Base-by-base conservation (phyloP, 2,888 invertebrate genomes). In the Parnassius smintheus region DNA sequence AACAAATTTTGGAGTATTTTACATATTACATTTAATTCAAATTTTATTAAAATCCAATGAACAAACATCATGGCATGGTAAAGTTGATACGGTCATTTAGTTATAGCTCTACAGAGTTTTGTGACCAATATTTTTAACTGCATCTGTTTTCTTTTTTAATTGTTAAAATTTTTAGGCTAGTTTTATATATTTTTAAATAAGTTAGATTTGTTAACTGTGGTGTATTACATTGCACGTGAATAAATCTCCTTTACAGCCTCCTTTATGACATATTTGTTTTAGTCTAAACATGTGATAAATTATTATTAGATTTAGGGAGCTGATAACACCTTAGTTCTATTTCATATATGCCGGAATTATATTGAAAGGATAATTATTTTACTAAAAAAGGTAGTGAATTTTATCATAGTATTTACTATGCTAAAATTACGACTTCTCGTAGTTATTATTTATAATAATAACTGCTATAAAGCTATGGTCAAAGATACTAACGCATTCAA, bases 151-250 rank as follows among this genome's bases (percentile, higher is more conserved):
- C 82, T 77, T 76, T 82, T 86, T 25, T 86, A 86, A 88, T 88
- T 90, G 91, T 91, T 91, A 91, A 91, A 91, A 91, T 88, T 86
- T 91, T 91, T 91, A 91, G 91, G 91, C 90, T 91, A 91, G 88
- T 84, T 89, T 25, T 91, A 88, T 89, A 88, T 89, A 88, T 86
- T 91, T 62, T 86, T 78, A 77, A 76, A 85, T 91, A 91, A 91
- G 89, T 91, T 91, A 91, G 91, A 85, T 91, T 91, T 88, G 90
- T 91, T 91, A 91, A 88, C 82, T 89, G 88, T 88, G 90, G 88
- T 91, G 88, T 91, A 88, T 84, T 85, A 80, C 80, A 88, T 86
- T 88, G 89, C 91, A 91, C 89, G 82, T 83, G 83, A 82, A 83
- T 81, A 83, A 82, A 80, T 84, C 86, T 83, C 88, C 73, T 72